A percentile compares a stretch with the other conserved stretches of the same genome.
Conservation (phyloP, 2,888 invertebrate genomes). For the Drosophila fulvimacula region DNA sequence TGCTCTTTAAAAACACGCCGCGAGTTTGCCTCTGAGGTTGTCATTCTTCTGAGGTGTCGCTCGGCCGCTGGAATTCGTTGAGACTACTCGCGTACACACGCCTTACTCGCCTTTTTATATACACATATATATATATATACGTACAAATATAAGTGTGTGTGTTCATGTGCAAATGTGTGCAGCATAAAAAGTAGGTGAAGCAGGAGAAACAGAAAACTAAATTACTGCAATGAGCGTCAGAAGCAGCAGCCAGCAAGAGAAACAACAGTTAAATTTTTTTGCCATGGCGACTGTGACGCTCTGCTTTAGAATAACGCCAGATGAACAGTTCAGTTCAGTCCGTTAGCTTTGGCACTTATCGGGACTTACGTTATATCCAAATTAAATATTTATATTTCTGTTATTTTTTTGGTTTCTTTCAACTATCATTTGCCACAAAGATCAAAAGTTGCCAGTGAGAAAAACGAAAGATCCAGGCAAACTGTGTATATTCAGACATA, state of each 20-base stretch:
- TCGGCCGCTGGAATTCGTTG: constrained; percentile 63
- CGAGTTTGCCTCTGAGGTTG: constrained; percentile 36
- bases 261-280: constrained; percentile 67
- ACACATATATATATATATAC: constrained; percentile 10
- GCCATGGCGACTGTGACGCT: constrained; percentile 51
- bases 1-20: constrained; percentile 55
- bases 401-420: constrained; percentile 14
- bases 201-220: constrained; percentile 51
- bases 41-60: constrained; percentile 52
- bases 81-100: constrained; percentile 26
- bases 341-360: constrained; percentile 52
- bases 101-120: constrained; percentile 18
- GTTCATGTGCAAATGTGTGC: constrained; percentile 40
- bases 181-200: constrained; percentile 71
- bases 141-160: constrained; percentile 25
- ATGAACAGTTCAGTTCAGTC: constrained; percentile 47
- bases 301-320: constrained; percentile 26
- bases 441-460: constrained; percentile 25
- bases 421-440: constrained; percentile 24
- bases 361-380: constrained; percentile 33
- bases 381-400: constrained; percentile 21
- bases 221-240: constrained; percentile 67
- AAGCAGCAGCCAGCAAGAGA: constrained; percentile 31
- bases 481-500: constrained; percentile 58
- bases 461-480: constrained; percentile 49